phyloP scores from a whole-genome alignment of 1,140 invertebrate species.

The Drosophila leontia region DNA sequence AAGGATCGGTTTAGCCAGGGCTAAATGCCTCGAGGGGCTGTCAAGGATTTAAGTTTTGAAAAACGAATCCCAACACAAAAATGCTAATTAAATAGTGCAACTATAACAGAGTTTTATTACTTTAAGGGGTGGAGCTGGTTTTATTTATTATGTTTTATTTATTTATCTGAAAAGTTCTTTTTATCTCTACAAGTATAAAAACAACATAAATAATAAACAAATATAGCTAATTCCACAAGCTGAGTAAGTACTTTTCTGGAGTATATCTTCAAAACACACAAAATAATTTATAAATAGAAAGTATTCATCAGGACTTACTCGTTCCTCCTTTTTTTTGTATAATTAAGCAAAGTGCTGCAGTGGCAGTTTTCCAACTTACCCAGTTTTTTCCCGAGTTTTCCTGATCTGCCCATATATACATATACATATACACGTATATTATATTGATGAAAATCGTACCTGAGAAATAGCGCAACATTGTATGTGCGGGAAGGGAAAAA shows the following conservation, averaged over 20 bases:
- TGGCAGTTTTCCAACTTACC: conserved; percentile 2
- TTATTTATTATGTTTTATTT: no score
- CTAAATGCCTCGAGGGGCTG: not conserved
- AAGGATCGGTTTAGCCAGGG: conserved; percentile 11
- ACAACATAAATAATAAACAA: not conserved
- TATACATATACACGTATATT: not conserved
- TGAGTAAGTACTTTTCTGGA: not conserved
- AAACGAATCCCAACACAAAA: conserved; percentile 3
- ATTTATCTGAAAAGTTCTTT: no score
- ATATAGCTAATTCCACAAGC: not conserved
- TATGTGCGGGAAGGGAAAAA: not conserved
- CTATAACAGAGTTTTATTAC: not conserved
- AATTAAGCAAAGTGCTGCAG: conserved; percentile 21
- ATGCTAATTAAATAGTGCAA: conserved; percentile 29
- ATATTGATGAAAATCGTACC: conserved; percentile 17
- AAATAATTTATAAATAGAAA: conserved; percentile 3
- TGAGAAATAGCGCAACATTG: conserved; percentile 18
- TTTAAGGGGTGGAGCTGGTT: not conserved
- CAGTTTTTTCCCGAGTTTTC: not conserved
- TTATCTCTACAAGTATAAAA: no score
- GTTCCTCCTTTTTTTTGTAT: not conserved
- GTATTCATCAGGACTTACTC: not conserved
- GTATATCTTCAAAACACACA: not conserved
- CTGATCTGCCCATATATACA: not conserved
- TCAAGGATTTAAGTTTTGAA: not conserved